A percentile compares a stretch with the other conserved stretches of the same genome.
Evolutionary conservation across 2,888 invertebrate genomes (phyloP).

Genomic region (Geotrupes spiniger): DNA sequence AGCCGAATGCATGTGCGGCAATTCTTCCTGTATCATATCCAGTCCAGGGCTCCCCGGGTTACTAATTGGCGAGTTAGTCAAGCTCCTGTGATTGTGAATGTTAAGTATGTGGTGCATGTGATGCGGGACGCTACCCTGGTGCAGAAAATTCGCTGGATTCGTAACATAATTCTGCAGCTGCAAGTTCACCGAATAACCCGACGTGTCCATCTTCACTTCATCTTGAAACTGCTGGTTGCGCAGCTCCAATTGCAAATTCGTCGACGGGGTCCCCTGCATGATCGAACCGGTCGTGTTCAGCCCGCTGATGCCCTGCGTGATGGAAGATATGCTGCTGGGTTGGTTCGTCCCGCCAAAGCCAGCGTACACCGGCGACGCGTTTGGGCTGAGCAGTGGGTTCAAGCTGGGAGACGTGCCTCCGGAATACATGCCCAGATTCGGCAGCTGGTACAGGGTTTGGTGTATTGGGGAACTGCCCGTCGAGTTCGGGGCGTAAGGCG

Average conservation of each 20-base stretch:
- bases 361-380: constrained; percentile 42
- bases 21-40: constrained; percentile 77
- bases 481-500: constrained; percentile 40
- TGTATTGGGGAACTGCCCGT: constrained; percentile 44
- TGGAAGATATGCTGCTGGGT: constrained; percentile 52
- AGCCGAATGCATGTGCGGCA: constrained; percentile 54
- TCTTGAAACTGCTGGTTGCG: constrained; percentile 37
- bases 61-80: constrained; percentile 62
- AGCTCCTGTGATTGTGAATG: constrained; percentile 54
- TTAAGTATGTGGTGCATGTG: constrained; percentile 48
- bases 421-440: constrained; percentile 39
- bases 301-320: constrained; percentile 67
- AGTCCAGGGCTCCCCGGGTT: constrained; percentile 65
- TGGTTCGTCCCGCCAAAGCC: constrained; percentile 29
- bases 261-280: constrained; percentile 66
- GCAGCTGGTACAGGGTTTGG: constrained; percentile 38
- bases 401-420: constrained; percentile 41
- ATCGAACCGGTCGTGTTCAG: constrained; percentile 75
- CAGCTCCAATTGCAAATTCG: constrained; percentile 43
- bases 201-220: constrained; percentile 54
- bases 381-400: constrained; percentile 41
- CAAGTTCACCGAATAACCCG: constrained; percentile 19
- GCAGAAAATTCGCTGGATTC: constrained; percentile 32
- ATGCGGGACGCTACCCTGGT: constrained; percentile 33
- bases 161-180: constrained; percentile 26